Conservation (phyloP, 2,797 vertebrate species). For the Thripadectes ignobilis region DNA sequence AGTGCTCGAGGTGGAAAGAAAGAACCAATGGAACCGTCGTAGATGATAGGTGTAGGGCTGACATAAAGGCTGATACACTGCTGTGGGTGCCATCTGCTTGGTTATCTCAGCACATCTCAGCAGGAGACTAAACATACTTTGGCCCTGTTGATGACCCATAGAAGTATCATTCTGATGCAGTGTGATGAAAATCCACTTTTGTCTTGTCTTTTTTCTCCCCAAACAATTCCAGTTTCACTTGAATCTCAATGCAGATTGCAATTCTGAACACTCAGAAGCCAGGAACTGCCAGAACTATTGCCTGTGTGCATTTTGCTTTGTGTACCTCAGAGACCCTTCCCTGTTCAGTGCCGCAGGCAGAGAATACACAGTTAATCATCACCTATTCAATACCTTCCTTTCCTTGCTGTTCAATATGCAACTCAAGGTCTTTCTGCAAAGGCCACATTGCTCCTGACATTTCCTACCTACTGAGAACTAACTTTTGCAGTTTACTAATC, state of each 20-base stretch:
- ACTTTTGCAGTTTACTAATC: not conserved
- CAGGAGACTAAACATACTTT: not conserved
- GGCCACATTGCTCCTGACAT: conserved; percentile 16
- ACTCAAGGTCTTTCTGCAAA: not conserved
- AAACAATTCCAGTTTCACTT: not conserved
- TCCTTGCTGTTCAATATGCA: conserved; percentile 25
- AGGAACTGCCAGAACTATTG: not conserved
- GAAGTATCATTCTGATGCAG: not conserved
- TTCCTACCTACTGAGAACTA: not conserved
- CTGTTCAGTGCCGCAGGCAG: not conserved
- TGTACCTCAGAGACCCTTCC: not conserved
- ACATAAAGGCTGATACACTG: not conserved
- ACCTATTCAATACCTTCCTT: not conserved
- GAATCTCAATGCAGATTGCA: not conserved
- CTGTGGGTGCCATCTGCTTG: not conserved
- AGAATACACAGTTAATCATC: not conserved
- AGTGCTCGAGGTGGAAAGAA: not conserved
- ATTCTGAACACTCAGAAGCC: not conserved
- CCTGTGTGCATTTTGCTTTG: not conserved
- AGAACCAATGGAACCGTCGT: not conserved
- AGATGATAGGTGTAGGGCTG: not conserved
- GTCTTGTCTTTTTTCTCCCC: not conserved
- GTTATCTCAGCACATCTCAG: not conserved
- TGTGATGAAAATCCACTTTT: not conserved
- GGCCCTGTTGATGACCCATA: not conserved